Conservation (phyloP, 2,888 invertebrate genomes). For the Pemphredon lugubris region DNA sequence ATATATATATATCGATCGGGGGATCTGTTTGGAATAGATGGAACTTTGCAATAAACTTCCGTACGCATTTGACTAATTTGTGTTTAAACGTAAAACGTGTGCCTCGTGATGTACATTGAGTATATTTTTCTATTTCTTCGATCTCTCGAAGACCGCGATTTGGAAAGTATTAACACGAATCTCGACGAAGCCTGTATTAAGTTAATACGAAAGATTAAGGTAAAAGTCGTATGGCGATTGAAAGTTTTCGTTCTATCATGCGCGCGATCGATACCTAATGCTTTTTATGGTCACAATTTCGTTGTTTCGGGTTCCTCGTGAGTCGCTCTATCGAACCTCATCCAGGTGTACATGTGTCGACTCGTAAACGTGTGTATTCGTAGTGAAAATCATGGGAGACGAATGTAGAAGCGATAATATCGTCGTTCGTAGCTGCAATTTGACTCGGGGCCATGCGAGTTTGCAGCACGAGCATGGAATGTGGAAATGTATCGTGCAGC, state of each 20-base stretch:
- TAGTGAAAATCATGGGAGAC: background rate
- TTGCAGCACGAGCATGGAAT: background rate
- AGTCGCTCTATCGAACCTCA: too few species aligned
- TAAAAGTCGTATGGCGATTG: background rate
- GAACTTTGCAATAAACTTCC: too few species aligned
- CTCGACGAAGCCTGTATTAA: too few species aligned
- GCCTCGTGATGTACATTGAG: too few species aligned
- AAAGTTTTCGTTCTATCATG: background rate
- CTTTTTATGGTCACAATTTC: background rate
- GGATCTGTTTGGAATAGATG: too few species aligned
- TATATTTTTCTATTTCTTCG: too few species aligned
- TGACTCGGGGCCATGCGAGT: background rate
- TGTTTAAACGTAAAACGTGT: too few species aligned
- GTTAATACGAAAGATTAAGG: too few species aligned
- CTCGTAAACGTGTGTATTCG: background rate
- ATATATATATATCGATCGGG: too few species aligned
- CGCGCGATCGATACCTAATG: background rate
- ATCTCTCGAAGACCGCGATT: too few species aligned
- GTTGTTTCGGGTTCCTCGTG: background rate
- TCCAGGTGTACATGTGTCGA: background rate
- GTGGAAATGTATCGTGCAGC: slow-evolving; percentile 13
- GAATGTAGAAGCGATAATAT: background rate
- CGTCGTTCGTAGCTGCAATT: background rate
- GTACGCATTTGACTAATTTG: too few species aligned
- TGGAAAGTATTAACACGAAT: too few species aligned